phyloP scores from a whole-genome alignment of 53 echinoderm and acorn worm genomes.

The Temnopleurus reevesii region DNA sequence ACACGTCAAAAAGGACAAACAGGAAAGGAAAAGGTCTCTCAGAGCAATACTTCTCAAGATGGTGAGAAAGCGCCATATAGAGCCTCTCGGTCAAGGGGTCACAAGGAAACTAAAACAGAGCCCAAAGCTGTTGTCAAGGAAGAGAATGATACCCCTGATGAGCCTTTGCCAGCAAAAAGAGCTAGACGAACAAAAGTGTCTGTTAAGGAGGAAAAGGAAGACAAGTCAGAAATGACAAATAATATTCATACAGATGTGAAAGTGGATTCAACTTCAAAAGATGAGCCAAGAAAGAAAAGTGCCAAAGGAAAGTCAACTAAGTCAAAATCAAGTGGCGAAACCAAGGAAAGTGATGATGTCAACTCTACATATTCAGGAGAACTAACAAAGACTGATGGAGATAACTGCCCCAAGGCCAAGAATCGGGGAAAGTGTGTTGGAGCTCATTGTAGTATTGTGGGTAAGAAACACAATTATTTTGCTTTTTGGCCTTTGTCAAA shows the following conservation, averaged over 20 bases:
- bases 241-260: neutral
- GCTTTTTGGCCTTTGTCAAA: neutral
- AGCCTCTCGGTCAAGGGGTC: neutral
- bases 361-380: neutral
- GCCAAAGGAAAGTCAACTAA: neutral
- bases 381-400: neutral
- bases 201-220: neutral
- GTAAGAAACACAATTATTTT: conserved; percentile 51
- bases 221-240: neutral
- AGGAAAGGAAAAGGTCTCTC: neutral
- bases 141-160: neutral
- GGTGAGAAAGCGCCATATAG: neutral
- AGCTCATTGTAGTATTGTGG: conserved; percentile 88
- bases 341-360: neutral
- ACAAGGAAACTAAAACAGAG: neutral
- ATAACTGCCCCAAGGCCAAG: neutral
- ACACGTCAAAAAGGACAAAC: conserved; percentile 7
- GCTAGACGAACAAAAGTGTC: neutral
- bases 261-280: neutral
- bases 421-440: conserved; percentile 84
- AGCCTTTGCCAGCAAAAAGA: neutral
- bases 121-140: neutral
- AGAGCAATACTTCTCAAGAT: neutral
- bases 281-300: neutral
- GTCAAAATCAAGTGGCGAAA: neutral